phyloP scores from a whole-genome alignment of 2,113 vertebrate genomes.

The Zapornia atra region DNA sequence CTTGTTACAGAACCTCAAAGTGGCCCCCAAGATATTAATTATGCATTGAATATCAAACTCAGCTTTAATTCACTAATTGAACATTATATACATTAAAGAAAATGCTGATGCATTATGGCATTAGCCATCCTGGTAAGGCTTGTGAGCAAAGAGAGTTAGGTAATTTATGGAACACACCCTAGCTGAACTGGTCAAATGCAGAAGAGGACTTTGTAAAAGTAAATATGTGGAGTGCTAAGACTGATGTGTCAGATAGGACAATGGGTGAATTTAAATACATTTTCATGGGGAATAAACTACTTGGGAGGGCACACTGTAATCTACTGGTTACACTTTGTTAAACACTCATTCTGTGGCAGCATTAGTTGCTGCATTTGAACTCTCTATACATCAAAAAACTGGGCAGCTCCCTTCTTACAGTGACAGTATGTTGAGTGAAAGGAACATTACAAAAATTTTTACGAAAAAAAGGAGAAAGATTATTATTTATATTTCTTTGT shows the following conservation, averaged over 20 bases:
- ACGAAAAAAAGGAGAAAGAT: not conserved
- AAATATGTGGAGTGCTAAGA: not conserved
- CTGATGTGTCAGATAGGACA: not conserved
- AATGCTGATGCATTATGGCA: constrained; percentile 3
- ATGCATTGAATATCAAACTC: constrained; percentile 9
- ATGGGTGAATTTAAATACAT: not conserved
- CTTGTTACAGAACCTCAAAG: not conserved
- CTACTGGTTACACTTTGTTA: not conserved
- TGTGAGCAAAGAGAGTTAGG: not conserved
- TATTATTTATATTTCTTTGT: not conserved
- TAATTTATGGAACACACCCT: not conserved
- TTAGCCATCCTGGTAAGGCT: not conserved
- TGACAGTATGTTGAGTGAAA: not conserved
- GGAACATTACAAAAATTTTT: not conserved
- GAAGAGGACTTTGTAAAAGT: not conserved
- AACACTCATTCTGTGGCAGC: not conserved
- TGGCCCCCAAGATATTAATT: not conserved
- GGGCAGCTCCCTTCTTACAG: not conserved
- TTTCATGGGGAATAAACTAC: not conserved
- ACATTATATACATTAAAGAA: constrained; percentile 34
- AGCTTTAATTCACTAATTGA: constrained; percentile 17
- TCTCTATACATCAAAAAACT: not conserved
- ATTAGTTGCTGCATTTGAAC: not conserved
- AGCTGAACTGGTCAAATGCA: not conserved
- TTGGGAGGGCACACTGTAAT: not conserved